Evolutionary conservation across 2,888 invertebrate genomes (phyloP), one percentile per base, ranked within the genome.

Genomic region (Iphiclides podalirius): DNA sequence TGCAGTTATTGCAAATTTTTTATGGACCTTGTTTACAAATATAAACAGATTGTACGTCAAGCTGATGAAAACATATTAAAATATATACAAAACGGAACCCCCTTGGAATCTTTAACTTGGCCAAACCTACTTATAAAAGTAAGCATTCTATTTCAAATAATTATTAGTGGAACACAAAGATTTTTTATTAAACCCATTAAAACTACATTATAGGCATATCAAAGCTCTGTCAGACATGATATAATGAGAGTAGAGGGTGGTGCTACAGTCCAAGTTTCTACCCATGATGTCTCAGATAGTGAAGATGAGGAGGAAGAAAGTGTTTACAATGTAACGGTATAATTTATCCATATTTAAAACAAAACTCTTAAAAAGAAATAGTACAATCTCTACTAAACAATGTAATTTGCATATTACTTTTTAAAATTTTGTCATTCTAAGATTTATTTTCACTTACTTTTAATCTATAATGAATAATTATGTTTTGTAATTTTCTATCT

Each of bases 31-130:
- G 92, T 92, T 40, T 94, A 94, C 78, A 92, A 91, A 46, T 95
- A 93, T 63, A 95, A 95, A 68, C 91, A 93, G 52, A 92, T 94
- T 67, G 94, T 94, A 63, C 93, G 94, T 57, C 91, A 91, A 66
- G 92, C 94, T 0, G 94, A 95, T 68, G 94, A 93, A 59, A 89
- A 91, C 0, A 77, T 95, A 4, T 89, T 94, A 51, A 91, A 93
- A 51, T 94, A 89, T 70, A 85, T 94, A 15, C 89, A 93, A 28
- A 92, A 92, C 20, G 94, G 93, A 15, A 82, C 87, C 15, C 72
- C 92, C 61, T 83, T 92, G 13, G 74, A 87, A 42, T 75, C 90
- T 0, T 73, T 92, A 45, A 75, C 87, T 47, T 90, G 91, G 69
- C 81, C 89, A 4, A 13, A 63, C 8, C 65, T 74, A 39, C 67